Base-by-base conservation (phyloP, 2,888 invertebrate species). In the Plagodis dolabraria region DNA sequence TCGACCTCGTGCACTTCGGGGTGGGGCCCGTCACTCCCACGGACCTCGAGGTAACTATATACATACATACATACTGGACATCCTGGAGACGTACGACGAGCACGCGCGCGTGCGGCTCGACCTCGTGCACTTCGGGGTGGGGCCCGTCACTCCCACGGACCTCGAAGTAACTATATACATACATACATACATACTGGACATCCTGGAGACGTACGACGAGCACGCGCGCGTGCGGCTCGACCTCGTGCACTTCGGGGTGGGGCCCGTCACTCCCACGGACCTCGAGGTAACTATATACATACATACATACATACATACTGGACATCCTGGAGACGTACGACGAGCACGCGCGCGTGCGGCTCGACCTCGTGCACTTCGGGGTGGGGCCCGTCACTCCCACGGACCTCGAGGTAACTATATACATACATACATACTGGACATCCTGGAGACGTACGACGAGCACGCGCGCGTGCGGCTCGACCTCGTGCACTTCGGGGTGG, bases 111-210 rank as follows among this genome's bases (percentile, higher is more conserved):
- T 98, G 74, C 94, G 94, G 47, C 90, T 99, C 10, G 96, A 98
- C 74, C 85, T 99, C 5, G 95, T 99, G 40, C 96, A 98, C 83
- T 98, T 96, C 81, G 99, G 97, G 0, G 97, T 99, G 2, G 99
- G 99, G 0, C 94, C 95, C 47, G 94, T 99, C 6, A 95, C 95
- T 0, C 96, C 96, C 66, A 95, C 93, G 43, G 99, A 99, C 80
- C 74, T 99, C 0, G 97, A 98, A 84, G 91, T 89, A 58, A 55
- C 54, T 53, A 38, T 22, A n/a, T n/a, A n/a, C n/a, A n/a, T n/a
- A n/a, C n/a, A n/a, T n/a, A n/a, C n/a, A n/a, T n/a, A n/a, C 0
- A 96, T 99, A 66, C 85, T 99, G 64, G 97, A 99, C 82, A 96
- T 98, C 8, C 82, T 99, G 55, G 97, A 96, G 68, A 97, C 98